A percentile compares a stretch with the other conserved stretches of the same genome.
These are phyloP conservation scores for Formicarius rufipectus DNA, from an alignment of 2,113 vertebrate genomes.

Conservation along the genomic window DNA sequence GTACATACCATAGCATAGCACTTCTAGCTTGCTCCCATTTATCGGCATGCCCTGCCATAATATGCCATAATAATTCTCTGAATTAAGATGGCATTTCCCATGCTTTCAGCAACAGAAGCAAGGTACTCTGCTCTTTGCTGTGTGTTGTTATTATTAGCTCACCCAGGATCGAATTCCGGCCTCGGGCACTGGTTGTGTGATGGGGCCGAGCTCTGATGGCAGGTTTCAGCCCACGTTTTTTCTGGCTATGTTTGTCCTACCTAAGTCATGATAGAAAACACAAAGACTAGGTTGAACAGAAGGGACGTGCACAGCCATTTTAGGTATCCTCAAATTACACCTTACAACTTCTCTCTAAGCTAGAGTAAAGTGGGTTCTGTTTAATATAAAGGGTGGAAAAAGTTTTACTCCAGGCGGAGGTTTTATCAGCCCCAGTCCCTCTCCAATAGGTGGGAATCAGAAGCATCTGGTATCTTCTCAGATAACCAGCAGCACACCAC, in stretches of 20 bases:
- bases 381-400: not conserved
- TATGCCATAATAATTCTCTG: conserved; percentile 11
- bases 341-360: not conserved
- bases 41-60: not conserved
- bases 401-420: not conserved
- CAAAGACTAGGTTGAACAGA: not conserved
- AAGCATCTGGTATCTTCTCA: not conserved
- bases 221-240: conserved; percentile 35
- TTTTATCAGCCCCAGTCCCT: not conserved
- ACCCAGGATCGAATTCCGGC: conserved; percentile 49
- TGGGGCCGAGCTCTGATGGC: conserved; percentile 19
- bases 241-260: not conserved
- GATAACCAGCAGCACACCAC: not conserved
- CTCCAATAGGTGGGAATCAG: not conserved
- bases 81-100: conserved; percentile 47
- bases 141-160: conserved; percentile 58
- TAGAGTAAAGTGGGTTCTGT: not conserved
- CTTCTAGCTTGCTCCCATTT: not conserved
- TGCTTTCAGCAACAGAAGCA: conserved; percentile 46
- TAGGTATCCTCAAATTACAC: not conserved
- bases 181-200: conserved; percentile 30
- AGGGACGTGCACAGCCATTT: not conserved
- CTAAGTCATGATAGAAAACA: not conserved
- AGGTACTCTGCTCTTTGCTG: conserved; percentile 40
- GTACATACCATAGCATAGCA: not conserved